Evolutionary conservation across 2,797 vertebrate genomes (phyloP).

Genomic region (Fratercula arctica): DNA sequence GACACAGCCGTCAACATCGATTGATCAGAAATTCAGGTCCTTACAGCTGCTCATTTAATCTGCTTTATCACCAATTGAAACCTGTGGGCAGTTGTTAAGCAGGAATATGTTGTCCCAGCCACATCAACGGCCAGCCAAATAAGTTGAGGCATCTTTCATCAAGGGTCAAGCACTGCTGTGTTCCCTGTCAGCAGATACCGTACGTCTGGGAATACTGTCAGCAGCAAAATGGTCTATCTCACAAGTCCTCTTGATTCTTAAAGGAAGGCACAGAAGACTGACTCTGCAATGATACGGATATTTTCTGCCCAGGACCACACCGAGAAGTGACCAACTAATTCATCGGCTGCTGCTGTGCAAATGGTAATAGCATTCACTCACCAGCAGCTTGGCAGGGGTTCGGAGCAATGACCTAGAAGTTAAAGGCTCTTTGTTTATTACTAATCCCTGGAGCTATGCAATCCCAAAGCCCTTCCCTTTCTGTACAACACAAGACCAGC

Average conservation of each 20-base stretch:
- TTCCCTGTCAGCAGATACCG: neutral
- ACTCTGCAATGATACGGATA: neutral
- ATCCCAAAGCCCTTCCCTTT: conserved; percentile 65
- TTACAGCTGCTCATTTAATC: neutral
- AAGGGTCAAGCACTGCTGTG: neutral
- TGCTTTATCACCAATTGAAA: neutral
- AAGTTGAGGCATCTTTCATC: neutral
- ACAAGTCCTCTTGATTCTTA: neutral
- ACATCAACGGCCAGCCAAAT: neutral
- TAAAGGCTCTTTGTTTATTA: conserved; percentile 62
- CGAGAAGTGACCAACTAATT: conserved; percentile 32
- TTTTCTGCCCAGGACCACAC: neutral
- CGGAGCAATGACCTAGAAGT: conserved; percentile 61
- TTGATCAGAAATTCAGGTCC: neutral
- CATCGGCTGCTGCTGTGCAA: conserved; percentile 34
- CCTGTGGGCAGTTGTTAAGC: neutral
- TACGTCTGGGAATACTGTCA: neutral
- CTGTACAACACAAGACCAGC: conserved; percentile 63
- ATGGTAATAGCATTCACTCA: neutral
- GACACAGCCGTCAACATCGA: neutral
- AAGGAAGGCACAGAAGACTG: neutral
- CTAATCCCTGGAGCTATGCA: conserved; percentile 65
- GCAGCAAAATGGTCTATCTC: neutral
- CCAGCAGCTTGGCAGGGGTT: conserved; percentile 56
- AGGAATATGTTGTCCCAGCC: neutral